Evolutionary conservation across 2,888 invertebrate genomes (phyloP), one percentile per base, ranked within the genome.

Genomic region (Limnephilus rhombicus): DNA sequence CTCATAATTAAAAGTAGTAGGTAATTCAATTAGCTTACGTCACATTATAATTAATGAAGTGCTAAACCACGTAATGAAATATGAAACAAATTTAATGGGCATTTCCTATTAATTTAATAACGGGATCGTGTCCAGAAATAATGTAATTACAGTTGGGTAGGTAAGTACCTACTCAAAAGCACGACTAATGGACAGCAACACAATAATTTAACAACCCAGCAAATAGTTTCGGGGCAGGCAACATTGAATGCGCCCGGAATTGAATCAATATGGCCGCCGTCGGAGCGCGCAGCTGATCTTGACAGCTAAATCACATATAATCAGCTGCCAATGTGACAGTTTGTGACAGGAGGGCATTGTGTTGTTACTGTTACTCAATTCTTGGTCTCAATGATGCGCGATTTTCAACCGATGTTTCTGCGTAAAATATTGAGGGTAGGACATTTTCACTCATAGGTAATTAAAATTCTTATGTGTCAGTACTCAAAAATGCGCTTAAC

Each of bases 261-360:
- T 12, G 37, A 83, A 83, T 83, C 83, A 83, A 83, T 83, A 37
- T 83, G 83, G 83, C 83, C 37, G 37, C 41, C 83, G 83, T 24
- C 83, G 13, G 9, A 37, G 83, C 83, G 37, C 34, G 24, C 83
- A 83, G 83, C 83, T 83, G 83, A 83, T 83, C 9, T 11, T 83
- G 83, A 83, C 83, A 83, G 83, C 83, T 68, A 37, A 24, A 1
- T 83, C 45, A 45, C 12, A 45, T 45, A 18, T 68, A 24, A 68
- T n/a, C 68, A 68, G 68, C 24, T 68, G 68, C 37, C 18, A 83
- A 18, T 24, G 18, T 83, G 37, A 83, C 83, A 37, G 83, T 41
- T 37, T 15, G 24, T 37, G 83, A 83, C 37, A 24, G 11, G 37
- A 34, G 37, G 37, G 37, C 2, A 37, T 37, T 83, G 1, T 45